These are phyloP conservation scores for Cerastis rubricosa DNA, from an alignment of 2,888 invertebrate genomes.

Conservation along the genomic window DNA sequence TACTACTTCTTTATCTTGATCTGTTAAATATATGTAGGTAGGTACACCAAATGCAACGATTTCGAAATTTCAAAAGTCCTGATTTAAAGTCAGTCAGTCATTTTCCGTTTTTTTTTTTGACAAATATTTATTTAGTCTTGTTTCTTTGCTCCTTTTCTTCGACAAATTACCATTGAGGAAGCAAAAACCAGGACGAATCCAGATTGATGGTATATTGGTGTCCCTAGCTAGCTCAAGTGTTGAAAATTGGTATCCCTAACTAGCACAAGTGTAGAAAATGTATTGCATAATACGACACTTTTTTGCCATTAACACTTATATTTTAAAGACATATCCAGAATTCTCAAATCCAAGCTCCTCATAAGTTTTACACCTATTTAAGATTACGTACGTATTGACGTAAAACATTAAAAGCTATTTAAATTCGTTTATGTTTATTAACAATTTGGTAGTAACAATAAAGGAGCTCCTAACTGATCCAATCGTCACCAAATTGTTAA, in stretches of 20 bases:
- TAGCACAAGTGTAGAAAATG: not conserved
- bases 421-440: constrained; percentile 46
- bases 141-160: not conserved
- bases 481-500: constrained; percentile 30
- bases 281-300: not conserved
- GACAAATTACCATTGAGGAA: not conserved
- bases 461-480: constrained; percentile 24
- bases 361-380: constrained; percentile 30
- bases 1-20: not conserved
- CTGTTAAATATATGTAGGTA: not conserved
- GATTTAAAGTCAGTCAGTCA: not conserved
- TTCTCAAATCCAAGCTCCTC: constrained; percentile 32
- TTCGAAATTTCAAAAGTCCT: not conserved
- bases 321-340: constrained; percentile 39
- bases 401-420: constrained; percentile 35
- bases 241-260: too few species aligned
- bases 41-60: too few species aligned
- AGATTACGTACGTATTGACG: too few species aligned
- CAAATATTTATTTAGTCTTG: not conserved
- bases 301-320: not conserved
- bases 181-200: not conserved
- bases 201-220: not conserved
- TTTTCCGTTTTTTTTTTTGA: too few species aligned
- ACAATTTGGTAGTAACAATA: constrained; percentile 37
- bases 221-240: too few species aligned